Conservation (phyloP, 1,140 invertebrate species). For the Drosophila tani region DNA sequence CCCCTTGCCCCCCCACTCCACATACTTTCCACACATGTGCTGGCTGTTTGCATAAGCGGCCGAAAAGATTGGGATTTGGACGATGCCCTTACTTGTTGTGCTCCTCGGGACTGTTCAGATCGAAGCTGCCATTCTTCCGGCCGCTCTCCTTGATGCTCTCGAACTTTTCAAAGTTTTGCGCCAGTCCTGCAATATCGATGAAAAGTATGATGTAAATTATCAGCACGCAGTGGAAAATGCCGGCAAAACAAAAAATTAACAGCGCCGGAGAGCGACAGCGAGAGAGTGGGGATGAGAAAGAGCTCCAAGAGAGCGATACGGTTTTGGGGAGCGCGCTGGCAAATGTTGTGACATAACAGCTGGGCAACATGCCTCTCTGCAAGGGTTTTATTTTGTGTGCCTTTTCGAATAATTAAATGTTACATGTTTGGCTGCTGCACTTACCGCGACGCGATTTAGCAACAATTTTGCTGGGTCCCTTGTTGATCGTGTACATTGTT, state of each 20-base stretch:
- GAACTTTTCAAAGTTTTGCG: conserved; percentile 85
- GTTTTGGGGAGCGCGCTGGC: not conserved
- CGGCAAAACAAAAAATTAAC: conserved; percentile 64
- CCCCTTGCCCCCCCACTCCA: conserved; percentile 20
- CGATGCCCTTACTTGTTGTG: conserved; percentile 71
- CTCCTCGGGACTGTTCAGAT: conserved; percentile 80
- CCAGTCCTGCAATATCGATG: conserved; percentile 73
- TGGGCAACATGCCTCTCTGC: conserved; percentile 52
- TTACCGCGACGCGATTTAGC: conserved; percentile 93
- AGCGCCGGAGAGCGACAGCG: conserved; percentile 20
- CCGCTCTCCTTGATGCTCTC: conserved; percentile 81
- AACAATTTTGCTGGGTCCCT: conserved; percentile 93
- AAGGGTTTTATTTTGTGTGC: conserved; percentile 60
- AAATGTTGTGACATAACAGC: conserved; percentile 76
- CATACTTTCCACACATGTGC: conserved; percentile 28
- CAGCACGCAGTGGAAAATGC: conserved; percentile 62
- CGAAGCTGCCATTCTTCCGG: conserved; percentile 67
- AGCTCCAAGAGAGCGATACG: conserved; percentile 13
- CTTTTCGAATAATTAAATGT: conserved; percentile 33
- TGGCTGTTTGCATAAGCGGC: conserved; percentile 45
- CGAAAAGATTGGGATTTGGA: conserved; percentile 21
- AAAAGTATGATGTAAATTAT: conserved; percentile 47
- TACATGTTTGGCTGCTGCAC: conserved; percentile 35
- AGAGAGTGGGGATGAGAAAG: conserved; percentile 16
- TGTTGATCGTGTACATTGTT: conserved; percentile 93